Evolutionary conservation across 2,888 invertebrate genomes (phyloP).

Genomic region (Volucella inanis): DNA sequence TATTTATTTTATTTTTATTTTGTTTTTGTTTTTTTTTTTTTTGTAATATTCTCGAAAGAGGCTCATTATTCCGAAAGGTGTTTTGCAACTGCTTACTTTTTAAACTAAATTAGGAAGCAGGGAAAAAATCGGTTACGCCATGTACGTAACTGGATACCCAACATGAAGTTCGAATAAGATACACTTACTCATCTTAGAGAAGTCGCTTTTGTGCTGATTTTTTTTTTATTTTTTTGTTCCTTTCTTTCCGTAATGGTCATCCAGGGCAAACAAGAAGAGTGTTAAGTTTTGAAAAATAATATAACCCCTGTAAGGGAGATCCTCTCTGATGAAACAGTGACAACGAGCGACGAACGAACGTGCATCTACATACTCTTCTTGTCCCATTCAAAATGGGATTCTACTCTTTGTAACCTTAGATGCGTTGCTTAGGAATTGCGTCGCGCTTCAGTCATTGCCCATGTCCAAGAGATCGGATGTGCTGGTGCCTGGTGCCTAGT

Average conservation of each 20-base stretch:
- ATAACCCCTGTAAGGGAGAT: constrained; percentile 52
- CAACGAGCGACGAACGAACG: neutral
- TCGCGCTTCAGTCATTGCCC: constrained; percentile 64
- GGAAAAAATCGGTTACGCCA: constrained; percentile 50
- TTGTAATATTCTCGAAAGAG: too few relatives aligned
- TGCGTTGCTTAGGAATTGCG: constrained; percentile 67
- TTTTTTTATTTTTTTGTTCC: neutral
- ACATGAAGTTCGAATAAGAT: neutral
- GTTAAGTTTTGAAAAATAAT: constrained; percentile 68
- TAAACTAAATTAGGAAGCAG: constrained; percentile 45
- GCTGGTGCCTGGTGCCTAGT: neutral
- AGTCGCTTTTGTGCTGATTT: constrained; percentile 12
- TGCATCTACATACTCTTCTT: constrained; percentile 31
- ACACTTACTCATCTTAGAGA: constrained; percentile 1
- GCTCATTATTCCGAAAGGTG: neutral
- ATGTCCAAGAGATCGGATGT: constrained; percentile 69
- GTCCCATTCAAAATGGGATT: constrained; percentile 28
- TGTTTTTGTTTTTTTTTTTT: neutral
- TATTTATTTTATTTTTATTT: too few relatives aligned
- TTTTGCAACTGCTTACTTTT: constrained; percentile 41
- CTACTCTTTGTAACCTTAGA: constrained; percentile 61
- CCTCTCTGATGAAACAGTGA: constrained; percentile 45
- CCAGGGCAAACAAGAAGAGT: constrained; percentile 42
- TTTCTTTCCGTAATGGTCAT: constrained; percentile 48
- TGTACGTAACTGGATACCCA: constrained; percentile 53